Conservation (phyloP, 2,888 invertebrate genomes). For the Dasysyrphus tricinctus region DNA sequence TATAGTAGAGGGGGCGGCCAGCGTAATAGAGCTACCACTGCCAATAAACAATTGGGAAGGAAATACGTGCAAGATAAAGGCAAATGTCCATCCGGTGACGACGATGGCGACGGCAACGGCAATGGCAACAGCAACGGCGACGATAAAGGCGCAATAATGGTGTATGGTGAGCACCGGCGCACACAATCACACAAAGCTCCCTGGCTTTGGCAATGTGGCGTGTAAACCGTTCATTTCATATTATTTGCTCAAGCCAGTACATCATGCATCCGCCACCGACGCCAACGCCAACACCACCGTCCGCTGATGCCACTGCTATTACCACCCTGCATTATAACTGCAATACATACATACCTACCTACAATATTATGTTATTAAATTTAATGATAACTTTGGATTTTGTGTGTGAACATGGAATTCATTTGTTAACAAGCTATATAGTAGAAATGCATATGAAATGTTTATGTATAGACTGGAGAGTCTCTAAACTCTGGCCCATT, state of each 20-base stretch:
- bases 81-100: conserved; percentile 68
- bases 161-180: conserved; percentile 9
- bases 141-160: neutral
- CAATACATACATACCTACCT: conserved; percentile 23
- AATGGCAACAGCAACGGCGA: neutral
- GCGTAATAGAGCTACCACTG: conserved; percentile 33
- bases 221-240: conserved; percentile 70
- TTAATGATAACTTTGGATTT: conserved; percentile 75
- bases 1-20: neutral
- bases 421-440: conserved; percentile 82
- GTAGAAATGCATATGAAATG: conserved; percentile 44
- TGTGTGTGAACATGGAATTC: conserved; percentile 83
- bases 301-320: neutral
- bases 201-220: conserved; percentile 69
- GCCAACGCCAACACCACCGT: neutral
- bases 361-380: conserved; percentile 71
- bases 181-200: conserved; percentile 46
- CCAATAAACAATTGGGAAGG: conserved; percentile 55
- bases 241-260: conserved; percentile 65
- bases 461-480: conserved; percentile 14
- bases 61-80: conserved; percentile 74
- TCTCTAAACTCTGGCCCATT: conserved; percentile 17
- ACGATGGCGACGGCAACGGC: neutral
- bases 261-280: conserved; percentile 54
- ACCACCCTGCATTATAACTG: neutral